phyloP scores from a whole-genome alignment of 2,888 invertebrate species.

The Scaptomyza reducta region DNA sequence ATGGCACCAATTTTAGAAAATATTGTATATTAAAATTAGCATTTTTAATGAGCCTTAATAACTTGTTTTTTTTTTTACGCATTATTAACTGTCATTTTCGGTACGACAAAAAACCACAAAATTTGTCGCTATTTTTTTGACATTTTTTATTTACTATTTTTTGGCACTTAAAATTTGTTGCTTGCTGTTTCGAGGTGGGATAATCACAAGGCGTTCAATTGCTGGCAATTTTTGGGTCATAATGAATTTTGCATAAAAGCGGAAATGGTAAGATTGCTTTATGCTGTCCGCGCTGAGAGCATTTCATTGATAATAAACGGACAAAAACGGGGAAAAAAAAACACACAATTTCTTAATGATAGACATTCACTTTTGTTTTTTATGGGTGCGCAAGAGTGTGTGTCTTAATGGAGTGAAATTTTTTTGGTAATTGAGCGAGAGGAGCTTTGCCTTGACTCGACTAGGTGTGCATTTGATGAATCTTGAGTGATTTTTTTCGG shows the following conservation, averaged over 20 bases:
- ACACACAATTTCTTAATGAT: conserved; percentile 69
- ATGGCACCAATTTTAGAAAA: conserved; percentile 31
- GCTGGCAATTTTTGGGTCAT: conserved; percentile 54
- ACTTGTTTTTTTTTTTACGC: conserved; percentile 3
- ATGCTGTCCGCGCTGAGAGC: conserved; percentile 23
- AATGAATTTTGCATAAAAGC: conserved; percentile 75
- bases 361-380: conserved; percentile 72
- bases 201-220: conserved; percentile 54
- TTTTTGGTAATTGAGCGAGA: conserved; percentile 70
- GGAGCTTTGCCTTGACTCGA: conserved; percentile 60
- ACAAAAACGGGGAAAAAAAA: conserved; percentile 12
- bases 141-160: not conserved
- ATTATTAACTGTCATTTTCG: conserved; percentile 32
- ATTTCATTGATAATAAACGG: conserved; percentile 41
- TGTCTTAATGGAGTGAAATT: conserved; percentile 77
- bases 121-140: conserved; percentile 12
- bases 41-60: conserved; percentile 56
- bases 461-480: conserved; percentile 72
- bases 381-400: conserved; percentile 61
- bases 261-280: conserved; percentile 59
- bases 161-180: too few relatives aligned
- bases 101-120: conserved; percentile 16
- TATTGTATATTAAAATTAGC: conserved; percentile 53
- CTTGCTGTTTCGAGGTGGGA: conserved; percentile 34
- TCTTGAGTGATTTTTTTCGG: conserved; percentile 49